Conservation (phyloP, 2,888 invertebrate species). For the Fabriciana adippe region DNA sequence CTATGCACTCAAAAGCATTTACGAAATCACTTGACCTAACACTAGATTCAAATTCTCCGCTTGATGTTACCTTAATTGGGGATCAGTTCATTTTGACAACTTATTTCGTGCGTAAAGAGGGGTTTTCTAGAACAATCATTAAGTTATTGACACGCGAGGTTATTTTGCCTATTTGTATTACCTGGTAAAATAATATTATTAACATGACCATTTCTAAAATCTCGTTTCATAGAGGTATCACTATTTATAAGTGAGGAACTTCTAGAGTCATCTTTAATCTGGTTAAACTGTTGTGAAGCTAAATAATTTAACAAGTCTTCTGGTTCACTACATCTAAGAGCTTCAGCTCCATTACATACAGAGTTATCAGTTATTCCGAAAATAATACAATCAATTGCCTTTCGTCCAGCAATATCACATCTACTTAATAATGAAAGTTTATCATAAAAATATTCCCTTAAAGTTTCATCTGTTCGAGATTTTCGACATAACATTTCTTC, state of each 20-base stretch:
- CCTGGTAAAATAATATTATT: too few species aligned
- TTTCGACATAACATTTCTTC: slow-evolving; percentile 37
- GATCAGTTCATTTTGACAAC: too few species aligned
- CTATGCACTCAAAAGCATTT: not conserved
- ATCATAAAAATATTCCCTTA: slow-evolving; percentile 39
- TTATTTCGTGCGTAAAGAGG: too few species aligned
- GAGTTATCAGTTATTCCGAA: slow-evolving; percentile 38
- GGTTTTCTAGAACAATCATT: too few species aligned
- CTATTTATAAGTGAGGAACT: not conserved
- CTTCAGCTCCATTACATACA: slow-evolving; percentile 36
- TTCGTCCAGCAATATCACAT: slow-evolving; percentile 38
- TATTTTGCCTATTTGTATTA: too few species aligned
- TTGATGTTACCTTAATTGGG: too few species aligned
- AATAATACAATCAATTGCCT: slow-evolving; percentile 43
- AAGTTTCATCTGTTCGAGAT: slow-evolving; percentile 26
- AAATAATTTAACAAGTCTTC: slow-evolving; percentile 36
- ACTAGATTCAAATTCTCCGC: too few species aligned
- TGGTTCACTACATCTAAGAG: slow-evolving; percentile 37
- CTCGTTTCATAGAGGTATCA: too few species aligned
- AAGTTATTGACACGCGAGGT: too few species aligned
- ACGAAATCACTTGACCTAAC: too few species aligned
- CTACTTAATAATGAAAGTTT: slow-evolving; percentile 35
- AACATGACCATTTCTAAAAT: too few species aligned
- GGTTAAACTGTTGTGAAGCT: slow-evolving; percentile 1
- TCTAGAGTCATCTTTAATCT: not conserved